Conservation (phyloP, 2,888 invertebrate genomes). For the Monochamus alternatus region DNA sequence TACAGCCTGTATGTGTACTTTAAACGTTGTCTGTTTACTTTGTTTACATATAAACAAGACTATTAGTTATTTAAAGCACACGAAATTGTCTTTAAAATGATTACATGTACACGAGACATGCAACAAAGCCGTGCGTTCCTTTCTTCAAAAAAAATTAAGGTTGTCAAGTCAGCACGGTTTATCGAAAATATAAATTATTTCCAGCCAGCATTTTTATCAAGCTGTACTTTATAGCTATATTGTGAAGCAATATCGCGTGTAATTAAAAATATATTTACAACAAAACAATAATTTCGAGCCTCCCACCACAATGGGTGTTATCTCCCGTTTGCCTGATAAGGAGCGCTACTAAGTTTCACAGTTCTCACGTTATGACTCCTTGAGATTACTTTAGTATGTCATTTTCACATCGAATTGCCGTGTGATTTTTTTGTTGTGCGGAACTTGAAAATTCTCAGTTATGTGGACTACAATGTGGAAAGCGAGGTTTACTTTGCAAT, state of each 20-base stretch:
- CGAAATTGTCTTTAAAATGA: too few species aligned
- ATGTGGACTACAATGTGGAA: not conserved
- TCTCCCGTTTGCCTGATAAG: constrained; percentile 20
- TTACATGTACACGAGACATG: too few species aligned
- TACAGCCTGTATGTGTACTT: too few species aligned
- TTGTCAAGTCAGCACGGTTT: too few species aligned
- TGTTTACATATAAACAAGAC: too few species aligned
- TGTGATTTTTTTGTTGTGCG: constrained; percentile 10
- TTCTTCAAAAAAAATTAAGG: too few species aligned
- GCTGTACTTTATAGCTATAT: not conserved
- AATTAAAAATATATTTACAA: constrained; percentile 1
- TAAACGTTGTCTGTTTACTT: too few species aligned
- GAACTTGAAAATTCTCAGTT: not conserved
- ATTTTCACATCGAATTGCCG: constrained; percentile 2
- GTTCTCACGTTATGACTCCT: not conserved
- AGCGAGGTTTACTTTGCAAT: not conserved
- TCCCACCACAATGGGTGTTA: constrained; percentile 6
- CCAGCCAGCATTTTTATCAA: too few species aligned
- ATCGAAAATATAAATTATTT: too few species aligned
- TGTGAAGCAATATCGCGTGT: not conserved
- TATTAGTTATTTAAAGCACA: too few species aligned
- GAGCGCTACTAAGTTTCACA: constrained; percentile 7
- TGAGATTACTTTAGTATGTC: constrained; percentile 1
- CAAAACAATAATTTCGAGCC: constrained; percentile 5
- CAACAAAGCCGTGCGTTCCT: too few species aligned